Base-by-base conservation (phyloP, 2,797 vertebrate species). In the Dallia pectoralis region DNA sequence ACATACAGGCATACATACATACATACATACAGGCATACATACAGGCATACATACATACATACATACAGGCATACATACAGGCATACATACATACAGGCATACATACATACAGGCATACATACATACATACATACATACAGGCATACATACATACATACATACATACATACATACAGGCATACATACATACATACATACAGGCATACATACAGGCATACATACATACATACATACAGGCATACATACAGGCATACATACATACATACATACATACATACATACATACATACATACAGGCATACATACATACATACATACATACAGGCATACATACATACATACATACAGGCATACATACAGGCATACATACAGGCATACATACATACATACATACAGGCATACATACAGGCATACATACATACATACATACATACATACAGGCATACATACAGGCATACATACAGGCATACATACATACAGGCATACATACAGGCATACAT, bases 371-470 rank as follows among this genome's bases (percentile, higher is more conserved):
- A 19, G 44, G 25, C 47, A 69, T 15, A 19, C 27, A 51, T 18
- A 32, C 67, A n/a, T n/a, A n/a, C n/a, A n/a, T n/a, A n/a, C n/a
- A n/a, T n/a, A n/a, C n/a, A n/a, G n/a, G n/a, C n/a, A n/a, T n/a
- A n/a, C n/a, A n/a, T 86, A 69, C 16, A 19, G 44, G 25, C 47
- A 69, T 15, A 19, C 27, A 51, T 18, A 32, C 67, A n/a, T n/a
- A n/a, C n/a, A n/a, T n/a, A n/a, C n/a, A n/a, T n/a, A n/a, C n/a
- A n/a, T n/a, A n/a, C n/a, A n/a, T 86, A 69, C 16, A 19, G 44
- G 25, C 47, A 69, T 15, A 19, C 27, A 51, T 18, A 32, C 67
- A n/a, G n/a, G n/a, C n/a, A n/a, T n/a, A n/a, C n/a, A n/a, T 86
- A 69, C 16, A 19, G 44, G 25, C 47, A 69, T 15, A 19, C 27